Percentiles rank a stretch among this genome's conserved stretches.
These are phyloP conservation scores for Ophioderma brevispina DNA, from an alignment of 35 echinoderm and acorn worm genomes.

Conservation along the genomic window DNA sequence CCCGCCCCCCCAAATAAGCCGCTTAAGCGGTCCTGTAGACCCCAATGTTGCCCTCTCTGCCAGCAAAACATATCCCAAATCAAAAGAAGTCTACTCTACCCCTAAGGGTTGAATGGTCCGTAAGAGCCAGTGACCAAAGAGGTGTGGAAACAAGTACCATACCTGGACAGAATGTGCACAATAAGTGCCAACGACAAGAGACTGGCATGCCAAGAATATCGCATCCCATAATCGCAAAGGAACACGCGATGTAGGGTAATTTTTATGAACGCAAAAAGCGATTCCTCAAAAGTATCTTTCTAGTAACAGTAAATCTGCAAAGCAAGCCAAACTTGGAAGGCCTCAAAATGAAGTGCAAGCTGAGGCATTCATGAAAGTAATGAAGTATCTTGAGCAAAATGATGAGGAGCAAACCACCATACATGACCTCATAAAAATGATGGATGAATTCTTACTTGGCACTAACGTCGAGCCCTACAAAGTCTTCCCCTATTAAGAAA, in stretches of 20 bases:
- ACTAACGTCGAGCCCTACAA: constrained; percentile 6
- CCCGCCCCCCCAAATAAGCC: too few relatives aligned
- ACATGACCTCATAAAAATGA: neutral
- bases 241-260: neutral
- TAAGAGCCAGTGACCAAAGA: constrained; percentile 10
- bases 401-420: neutral
- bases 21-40: neutral
- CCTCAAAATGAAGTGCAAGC: too few relatives aligned
- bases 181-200: neutral
- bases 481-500: constrained; percentile 26
- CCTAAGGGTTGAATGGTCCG: neutral
- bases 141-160: neutral
- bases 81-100: neutral
- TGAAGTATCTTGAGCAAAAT: too few relatives aligned
- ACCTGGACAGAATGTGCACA: neutral
- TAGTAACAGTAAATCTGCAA: neutral
- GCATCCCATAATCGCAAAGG: neutral
- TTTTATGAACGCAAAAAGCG: too few relatives aligned
- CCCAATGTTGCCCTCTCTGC: neutral
- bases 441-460: constrained; percentile 13
- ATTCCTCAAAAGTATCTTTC: constrained; percentile 21
- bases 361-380: too few relatives aligned
- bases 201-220: too few relatives aligned
- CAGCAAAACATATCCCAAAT: neutral
- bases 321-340: neutral